Base-by-base conservation (phyloP, 2,888 invertebrate genomes). In the Volucella inflata region DNA sequence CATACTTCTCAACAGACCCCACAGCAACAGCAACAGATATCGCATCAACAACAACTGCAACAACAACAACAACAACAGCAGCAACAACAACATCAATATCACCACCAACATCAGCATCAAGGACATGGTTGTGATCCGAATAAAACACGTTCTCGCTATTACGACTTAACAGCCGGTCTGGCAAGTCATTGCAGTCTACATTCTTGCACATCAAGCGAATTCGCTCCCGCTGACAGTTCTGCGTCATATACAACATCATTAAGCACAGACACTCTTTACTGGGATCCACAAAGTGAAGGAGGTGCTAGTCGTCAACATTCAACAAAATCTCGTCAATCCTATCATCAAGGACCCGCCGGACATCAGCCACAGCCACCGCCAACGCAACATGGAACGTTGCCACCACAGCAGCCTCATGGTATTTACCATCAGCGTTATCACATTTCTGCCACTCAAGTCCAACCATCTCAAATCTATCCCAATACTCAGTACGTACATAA, bases 181-280 rank as follows among this genome's bases (percentile, higher is more conserved):
- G 95, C 95, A 1, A 96, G 96, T 89, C 96, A 96, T 88, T 96
- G 96, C 89, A 97, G 97, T 90, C 92, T 97, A 72, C 97, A 97
- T 89, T 97, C 97, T 0, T 96, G 96, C 89, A 96, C 96, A 0
- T 96, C 96, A 1, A 97, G 96, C 89, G 95, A 95, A 80, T 92
- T 94, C 60, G 96, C 95, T 53, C 95, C 94, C 1, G 93, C 93
- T 1, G 96, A 95, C 50, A 96, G 95, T 89, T 96, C 96, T 48
- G 95, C 95, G 8, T 96, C 96, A 55, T 97, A 97, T 89, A 96
- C 96, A 21, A 97, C 97, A 12, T 97, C 97, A 0, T 93, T 97
- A 12, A 97, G 97, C 90, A 97, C 96, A 8, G 97, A 97, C 89
- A 97, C 97, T 1, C 93, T 97, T 0, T 97, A 96, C 90, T 97